Evolutionary conservation across 2,888 invertebrate genomes (phyloP).

Genomic region (Lottia scabra): DNA sequence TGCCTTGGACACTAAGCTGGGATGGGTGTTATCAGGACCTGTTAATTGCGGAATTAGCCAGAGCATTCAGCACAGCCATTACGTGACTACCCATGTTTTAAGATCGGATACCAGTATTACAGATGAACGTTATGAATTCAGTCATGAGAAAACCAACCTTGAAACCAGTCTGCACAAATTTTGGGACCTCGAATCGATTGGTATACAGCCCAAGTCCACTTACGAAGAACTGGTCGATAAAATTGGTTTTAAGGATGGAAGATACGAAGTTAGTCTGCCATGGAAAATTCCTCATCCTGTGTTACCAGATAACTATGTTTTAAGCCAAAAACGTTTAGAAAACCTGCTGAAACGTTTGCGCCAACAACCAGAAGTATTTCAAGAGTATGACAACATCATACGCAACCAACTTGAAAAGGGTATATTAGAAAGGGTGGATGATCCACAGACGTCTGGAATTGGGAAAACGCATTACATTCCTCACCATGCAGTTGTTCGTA

Average conservation of each 20-base stretch:
- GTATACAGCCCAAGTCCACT: not conserved
- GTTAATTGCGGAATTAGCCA: not conserved
- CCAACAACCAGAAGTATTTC: not conserved
- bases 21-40: not conserved
- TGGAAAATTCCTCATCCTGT: not conserved
- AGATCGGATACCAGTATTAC: not conserved
- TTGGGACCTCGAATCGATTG: not conserved
- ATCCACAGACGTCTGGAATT: not conserved
- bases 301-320: not conserved
- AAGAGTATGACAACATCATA: not conserved
- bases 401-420: not conserved
- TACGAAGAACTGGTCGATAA: not conserved
- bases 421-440: not conserved
- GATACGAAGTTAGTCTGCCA: not conserved
- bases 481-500: not conserved
- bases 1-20: not conserved
- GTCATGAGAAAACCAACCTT: no score
- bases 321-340: not conserved
- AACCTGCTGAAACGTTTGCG: not conserved
- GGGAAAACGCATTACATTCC: not conserved
- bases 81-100: conserved; percentile 2
- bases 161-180: not conserved
- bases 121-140: no score
- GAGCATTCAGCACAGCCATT: not conserved
- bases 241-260: not conserved